Evolutionary conservation across 2,888 invertebrate genomes (phyloP).

Genomic region (Anorthoa munda): DNA sequence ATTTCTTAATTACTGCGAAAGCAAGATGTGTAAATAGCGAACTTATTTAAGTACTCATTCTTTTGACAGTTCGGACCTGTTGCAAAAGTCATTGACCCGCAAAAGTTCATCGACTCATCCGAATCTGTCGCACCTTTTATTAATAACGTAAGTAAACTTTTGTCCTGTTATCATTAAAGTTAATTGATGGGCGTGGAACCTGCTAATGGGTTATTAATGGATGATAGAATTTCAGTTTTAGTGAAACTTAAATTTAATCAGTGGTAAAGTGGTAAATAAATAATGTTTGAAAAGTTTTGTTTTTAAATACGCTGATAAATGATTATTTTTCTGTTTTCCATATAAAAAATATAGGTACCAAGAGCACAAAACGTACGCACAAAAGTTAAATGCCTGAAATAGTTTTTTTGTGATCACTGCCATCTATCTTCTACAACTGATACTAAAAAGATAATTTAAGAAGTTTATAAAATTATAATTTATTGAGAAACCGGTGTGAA

Average conservation of each 20-base stretch:
- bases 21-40: not conserved
- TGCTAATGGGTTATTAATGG: constrained; percentile 2
- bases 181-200: constrained; percentile 37
- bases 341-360: not conserved
- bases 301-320: not conserved
- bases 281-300: not conserved
- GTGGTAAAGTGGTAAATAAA: not conserved
- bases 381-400: not conserved
- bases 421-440: constrained; percentile 21
- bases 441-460: not conserved
- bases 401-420: not conserved
- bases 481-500: not conserved
- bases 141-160: constrained; percentile 28
- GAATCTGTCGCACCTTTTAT: constrained; percentile 20
- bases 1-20: not conserved
- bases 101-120: constrained; percentile 38
- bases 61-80: not conserved
- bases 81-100: constrained; percentile 35
- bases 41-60: too few relatives aligned
- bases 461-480: not conserved
- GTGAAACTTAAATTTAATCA: not conserved
- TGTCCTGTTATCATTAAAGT: constrained; percentile 9
- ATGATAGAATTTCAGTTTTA: not conserved
- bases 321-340: not conserved
- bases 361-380: too few relatives aligned